Base-by-base conservation (phyloP, 1,140 invertebrate genomes). In the roundworm (Caenorhabditis elegans) region DNA sequence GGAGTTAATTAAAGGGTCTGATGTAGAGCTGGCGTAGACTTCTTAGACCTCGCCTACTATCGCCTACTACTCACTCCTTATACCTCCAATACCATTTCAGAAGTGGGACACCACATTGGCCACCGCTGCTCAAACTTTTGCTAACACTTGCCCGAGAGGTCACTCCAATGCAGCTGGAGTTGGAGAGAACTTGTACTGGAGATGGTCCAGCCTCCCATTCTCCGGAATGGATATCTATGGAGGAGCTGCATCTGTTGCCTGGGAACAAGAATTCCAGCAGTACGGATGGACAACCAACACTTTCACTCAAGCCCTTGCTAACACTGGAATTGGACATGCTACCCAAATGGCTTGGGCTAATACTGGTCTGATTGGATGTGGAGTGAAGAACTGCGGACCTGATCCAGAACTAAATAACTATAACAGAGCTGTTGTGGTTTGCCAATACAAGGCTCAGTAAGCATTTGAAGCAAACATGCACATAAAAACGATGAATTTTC, bases 261-360 rank as follows among this genome's bases (percentile, higher is more conserved):
- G 76, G 76, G 76, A 77, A 36, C 24, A 77, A 34, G 76, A 77
- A 22, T 77, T 77, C 76, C 76, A 77, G n/a, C 22, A 26, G 10
- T 13, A 48, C 13, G 76, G 76, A 77, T 77, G 76, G 76, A 2
- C 43, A 77, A 31, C 46, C 36, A 77, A 49, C 36, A 17, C 26
- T n/a, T 34, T 77, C 24, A 77, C 76, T 11, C 26, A 47, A 19
- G 76, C 43, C 28, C 24, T 77, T 28, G 24, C 28, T 22, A 19
- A 51, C 24, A 31, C 76, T 51, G 76, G 46, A 77, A 51, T 77
- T 22, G 76, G 76, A 3, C 76, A 77, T 28, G 76, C 76, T 28
- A 77, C 76, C 4, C 60, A 70, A 70, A 70, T 70, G 75, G 60
- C 60, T 22, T 70, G 60, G 60, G 60, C 60, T 17, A 70, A 43